Evolutionary conservation across 2,113 vertebrate species (phyloP), one percentile per base, ranked within the genome.

Genomic region (Cochlearius cochlearius): DNA sequence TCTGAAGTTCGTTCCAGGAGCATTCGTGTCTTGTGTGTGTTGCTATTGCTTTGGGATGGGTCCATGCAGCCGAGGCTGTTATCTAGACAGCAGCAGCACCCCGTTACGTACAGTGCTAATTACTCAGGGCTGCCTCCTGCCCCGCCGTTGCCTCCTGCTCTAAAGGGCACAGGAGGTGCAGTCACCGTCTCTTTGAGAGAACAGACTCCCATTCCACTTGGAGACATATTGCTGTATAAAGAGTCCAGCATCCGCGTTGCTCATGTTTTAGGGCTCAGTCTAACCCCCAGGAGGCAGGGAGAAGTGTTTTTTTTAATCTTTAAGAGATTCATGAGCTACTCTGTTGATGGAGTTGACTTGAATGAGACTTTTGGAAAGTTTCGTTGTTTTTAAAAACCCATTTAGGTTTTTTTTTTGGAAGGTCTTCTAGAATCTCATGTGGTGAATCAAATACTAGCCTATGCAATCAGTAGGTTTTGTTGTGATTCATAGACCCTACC

Each of bases 381-480:
- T 71, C 60, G 29, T 50, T 59, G 29, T 27, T 79, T 96, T 91
- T 71, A 38, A 95, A 92, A 60, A 12, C 17, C 15, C 71, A 23
- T 78, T 15, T 74, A 88, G 72, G 2, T 47, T 30, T 41, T 41
- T 41, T 87, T 90, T 75, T 95, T 69, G 38, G 58, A 94, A 96
- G 50, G 12, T 81, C 94, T 97, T 86, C 45, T 52, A 95, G 81
- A 84, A 38, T 29, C 34, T 94, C n/a, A 15, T 87, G 39, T 59
- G 25, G 53, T 68, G 81, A 91, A 92, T 59, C 26, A 74, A 78
- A 8, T 80, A 71, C 41, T 92, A 80, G 36, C 68, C 83, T 78
- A 16, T 94, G 63, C 17, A 62, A 62, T 73, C 66, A 36, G 59
- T n/a, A 4, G 60, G 17, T 88, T 66, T 91, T 47, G 29, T 59